Evolutionary conservation across 2,797 vertebrate genomes (phyloP), one percentile per base, ranked within the genome.

Genomic region (Sparidentex hasta): DNA sequence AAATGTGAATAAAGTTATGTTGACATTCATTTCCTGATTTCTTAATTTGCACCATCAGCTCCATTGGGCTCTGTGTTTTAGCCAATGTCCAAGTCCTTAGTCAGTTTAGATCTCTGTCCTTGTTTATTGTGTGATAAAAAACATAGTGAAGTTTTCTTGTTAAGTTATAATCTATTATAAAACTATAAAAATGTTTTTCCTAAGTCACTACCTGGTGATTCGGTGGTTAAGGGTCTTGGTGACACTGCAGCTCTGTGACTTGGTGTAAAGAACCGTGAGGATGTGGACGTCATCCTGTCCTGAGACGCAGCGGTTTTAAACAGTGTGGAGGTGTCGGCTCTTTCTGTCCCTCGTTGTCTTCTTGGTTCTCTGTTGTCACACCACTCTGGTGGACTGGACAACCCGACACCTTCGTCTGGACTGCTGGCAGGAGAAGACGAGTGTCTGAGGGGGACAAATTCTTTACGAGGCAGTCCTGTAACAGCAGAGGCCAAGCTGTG

Each of bases 301-400:
- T 18, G 80, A 16, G 93, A 76, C 13, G 87, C 84, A 20, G 85
- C 87, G 8, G 91, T 87, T 64, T 88, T 94, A 84, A 96, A 95
- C 59, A 95, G 91, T 9, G 93, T 91, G 75, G 93, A 78, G 20
- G 94, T 92, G 56, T 95, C 92, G 0, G 70, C 43, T 65, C 59
- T 68, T 50, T 80, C 68, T 3, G 33, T 27, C 17, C 23, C 27
- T 11, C 7, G 68, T 14, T 23, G 74, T 70, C 73, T 78, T 13
- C 25, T 38, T 57, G 52, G 56, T 17, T 84, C 77, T 74, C 74
- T 83, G 59, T 56, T 8, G 13, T 90, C 76, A 3, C 33, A 33
- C 86, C 90, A 84, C 62, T 89, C 87, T 1, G 59, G 75, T 0
- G 90, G 84, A 78, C 88, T 88, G 58, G 83, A 83, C 50, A 81